Base-by-base conservation (phyloP, 2,888 invertebrate species). In the Furcula furcula region DNA sequence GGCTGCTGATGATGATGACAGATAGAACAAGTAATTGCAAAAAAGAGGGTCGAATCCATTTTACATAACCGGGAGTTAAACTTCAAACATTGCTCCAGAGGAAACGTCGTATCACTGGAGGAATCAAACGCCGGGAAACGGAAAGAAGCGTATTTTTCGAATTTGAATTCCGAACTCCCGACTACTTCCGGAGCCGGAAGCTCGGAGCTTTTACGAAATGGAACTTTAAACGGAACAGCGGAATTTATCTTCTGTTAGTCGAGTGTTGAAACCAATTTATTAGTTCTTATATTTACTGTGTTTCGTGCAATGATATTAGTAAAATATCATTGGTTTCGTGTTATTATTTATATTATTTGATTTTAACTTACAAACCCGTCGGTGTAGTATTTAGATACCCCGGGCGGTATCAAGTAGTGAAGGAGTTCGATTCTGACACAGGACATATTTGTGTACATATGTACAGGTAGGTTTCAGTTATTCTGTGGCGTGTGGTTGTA, bases 121-220 rank as follows among this genome's bases (percentile, higher is more conserved):
- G 69, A 86, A 87, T 87, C 87, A 87, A 87, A 87, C 82, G 86
- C 81, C 86, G 87, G 87, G 87, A 28, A 87, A 69, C 85, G 84
- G 86, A 83, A 85, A 84, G 73, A 65, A 84, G 76, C 83, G 80
- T 86, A 87, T 88, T 87, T 87, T 87, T 85, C 84, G 84, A 86
- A 88, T 88, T 87, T 87, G 86, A 86, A 88, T 87, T 80, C 72
- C 83, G 80, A 86, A 85, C 82, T 80, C 75, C n/a, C 66, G 74
- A 71, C 80, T 78, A 75, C 76, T 76, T 86, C 85, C 86, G 76
- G 36, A 51, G 53, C 73, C n/a, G 85, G 85, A 83, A 85, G 75
- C 76, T 80, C 55, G 65, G 55, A 78, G 72, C 74, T 71, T 79
- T 80, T 73, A 74, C 72, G 68, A 70, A 72, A 79, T 76, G 72